Base-by-base conservation (phyloP, 2,113 vertebrate genomes). In the Chaetops frenatus region DNA sequence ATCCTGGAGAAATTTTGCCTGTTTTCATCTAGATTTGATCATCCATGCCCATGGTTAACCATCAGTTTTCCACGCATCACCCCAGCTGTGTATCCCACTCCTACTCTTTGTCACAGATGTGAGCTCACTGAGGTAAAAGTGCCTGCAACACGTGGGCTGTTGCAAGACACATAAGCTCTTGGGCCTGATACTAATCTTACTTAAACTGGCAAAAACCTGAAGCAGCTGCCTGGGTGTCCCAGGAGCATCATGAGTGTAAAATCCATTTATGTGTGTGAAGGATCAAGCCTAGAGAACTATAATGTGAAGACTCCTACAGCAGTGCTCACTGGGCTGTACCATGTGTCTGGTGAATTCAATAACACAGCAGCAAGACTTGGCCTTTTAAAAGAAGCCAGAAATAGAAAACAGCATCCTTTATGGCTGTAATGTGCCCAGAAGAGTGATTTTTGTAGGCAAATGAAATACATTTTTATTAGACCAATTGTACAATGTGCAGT, bases 401-500 rank as follows among this genome's bases (percentile, higher is more conserved):
- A 80, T 66, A 86, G 84, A 79, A 89, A 92, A 24, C 74, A 83
- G 47, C 24, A 31, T 72, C 62, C 27, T 95, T 86, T 86, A 82
- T 2, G 10, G 42, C 51, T 86, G 33, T 38, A 65, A 90, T 58
- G 58, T 62, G 67, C 94, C 71, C 54, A 83, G 74, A 93, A 92
- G 15, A 80, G 50, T 66, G 66, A 70, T 66, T 88, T 94, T 45
- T 83, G 67, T 80, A 94, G 58, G 67, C 40, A 83, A 95, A 94
- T 66, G 15, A 92, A 92, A 87, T 67, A 67, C 48, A 24, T 76
- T 87, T 92, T 89, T 93, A 81, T 94, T 93, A 94, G 61, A 67
- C 12, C 36, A 76, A 77, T 77, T 90, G 79, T 45, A 84, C 16
- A 84, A 16, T 21, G 27, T 54, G 38, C 27, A 62, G 53, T 18